Base-by-base conservation (phyloP, 2,888 invertebrate genomes). In the Rotaria sp. region DNA sequence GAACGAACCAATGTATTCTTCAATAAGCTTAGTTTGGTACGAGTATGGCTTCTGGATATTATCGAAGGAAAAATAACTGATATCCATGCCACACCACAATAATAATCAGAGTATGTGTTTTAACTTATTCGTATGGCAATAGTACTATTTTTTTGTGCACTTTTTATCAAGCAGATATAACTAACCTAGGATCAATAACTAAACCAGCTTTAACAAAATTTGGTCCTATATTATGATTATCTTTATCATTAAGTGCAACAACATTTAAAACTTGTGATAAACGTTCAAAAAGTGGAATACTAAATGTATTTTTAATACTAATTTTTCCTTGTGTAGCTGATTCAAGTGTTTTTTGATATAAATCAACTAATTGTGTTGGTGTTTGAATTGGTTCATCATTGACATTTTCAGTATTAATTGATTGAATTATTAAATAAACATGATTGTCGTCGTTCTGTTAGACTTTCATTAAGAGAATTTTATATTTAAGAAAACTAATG, bases 221-320 rank as follows among this genome's bases (percentile, higher is more conserved):
- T 1, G 75, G 75, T 75, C 75, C 75, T 67, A 67, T 15, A 45
- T 75, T 7, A 41, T 75, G 41, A 67, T 67, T 30, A 35, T 67
- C 67, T 41, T 38, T 75, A 26, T 75, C 75, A 41, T 75, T 45
- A 26, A 75, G 45, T 21, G 75, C 75, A 41, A 75, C 45, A 41
- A 26, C 45, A 85, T 94, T 93, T 67, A 95, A 90, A 92, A 96
- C 93, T 38, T 94, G 94, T 0, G 94, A 93, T 93, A 96, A 94
- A 88, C 94, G 94, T 90, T 96, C 96, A 89, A 96, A 96, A 84
- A 96, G 92, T 88, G 95, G 94, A 3, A 96, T 92, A 88, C 94
- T 94, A 93, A 96, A 96, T 0, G 95, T 96, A 93, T 96, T 96
- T 90, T 95, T 95, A 85, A 93, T 93, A 89, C 93, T 95, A 88